Conservation (phyloP, 2,113 vertebrate species). For the Amphiprion ocellaris region DNA sequence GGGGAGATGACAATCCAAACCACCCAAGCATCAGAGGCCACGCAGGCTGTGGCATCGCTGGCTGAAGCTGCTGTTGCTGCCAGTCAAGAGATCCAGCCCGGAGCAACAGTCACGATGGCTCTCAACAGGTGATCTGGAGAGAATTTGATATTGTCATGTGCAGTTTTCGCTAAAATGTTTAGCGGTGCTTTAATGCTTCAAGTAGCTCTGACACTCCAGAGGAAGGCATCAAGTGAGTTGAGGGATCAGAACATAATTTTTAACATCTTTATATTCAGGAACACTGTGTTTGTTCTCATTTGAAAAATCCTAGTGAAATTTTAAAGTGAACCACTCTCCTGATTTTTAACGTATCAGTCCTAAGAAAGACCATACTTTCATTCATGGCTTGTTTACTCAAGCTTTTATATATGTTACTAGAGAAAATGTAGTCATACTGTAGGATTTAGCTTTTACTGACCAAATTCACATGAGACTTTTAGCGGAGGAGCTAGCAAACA, state of each 20-base stretch:
- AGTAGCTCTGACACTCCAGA: too few species aligned
- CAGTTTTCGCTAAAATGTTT: background rate
- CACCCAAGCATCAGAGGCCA: conserved; percentile 96
- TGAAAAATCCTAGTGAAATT: too few species aligned
- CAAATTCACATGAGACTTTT: conserved; percentile 5
- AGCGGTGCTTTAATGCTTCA: too few species aligned
- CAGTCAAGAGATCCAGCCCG: conserved; percentile 94
- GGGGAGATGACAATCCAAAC: conserved; percentile 99
- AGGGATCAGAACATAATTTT: too few species aligned
- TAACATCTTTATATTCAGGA: too few species aligned
- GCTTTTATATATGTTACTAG: too few species aligned
- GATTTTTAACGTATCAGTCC: too few species aligned
- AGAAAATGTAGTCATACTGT: background rate
- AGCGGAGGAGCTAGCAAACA: background rate
- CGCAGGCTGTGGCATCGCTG: conserved; percentile 95
- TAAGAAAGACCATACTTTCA: too few species aligned
- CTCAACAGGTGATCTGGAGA: conserved; percentile 91
- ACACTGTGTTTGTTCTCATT: too few species aligned
- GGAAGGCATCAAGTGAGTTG: too few species aligned
- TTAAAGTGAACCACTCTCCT: too few species aligned
- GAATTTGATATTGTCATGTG: background rate
- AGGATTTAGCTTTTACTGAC: background rate
- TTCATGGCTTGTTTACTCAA: too few species aligned
- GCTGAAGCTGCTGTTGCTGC: conserved; percentile 96
- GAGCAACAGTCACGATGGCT: conserved; percentile 98